Evolutionary conservation across 2,797 vertebrate species (phyloP).

Genomic region (Falco columbarius): DNA sequence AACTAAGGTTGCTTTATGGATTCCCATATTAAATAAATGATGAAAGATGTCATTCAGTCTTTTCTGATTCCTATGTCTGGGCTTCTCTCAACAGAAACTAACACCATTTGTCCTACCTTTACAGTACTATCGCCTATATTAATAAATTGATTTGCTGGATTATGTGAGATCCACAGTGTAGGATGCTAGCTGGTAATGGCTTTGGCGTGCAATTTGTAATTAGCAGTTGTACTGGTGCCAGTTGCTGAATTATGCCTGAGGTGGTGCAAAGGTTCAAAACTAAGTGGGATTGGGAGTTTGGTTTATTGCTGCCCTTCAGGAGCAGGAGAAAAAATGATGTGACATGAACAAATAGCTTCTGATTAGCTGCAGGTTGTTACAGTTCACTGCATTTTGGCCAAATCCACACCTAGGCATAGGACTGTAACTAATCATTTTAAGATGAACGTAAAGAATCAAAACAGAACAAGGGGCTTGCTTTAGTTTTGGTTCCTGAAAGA

Average conservation of each 20-base stretch:
- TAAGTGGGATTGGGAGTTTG: background rate
- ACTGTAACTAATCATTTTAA: background rate
- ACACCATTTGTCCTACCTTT: background rate
- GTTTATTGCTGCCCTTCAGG: background rate
- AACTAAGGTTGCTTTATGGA: background rate
- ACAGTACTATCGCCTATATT: background rate
- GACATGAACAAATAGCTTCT: background rate
- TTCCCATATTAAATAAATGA: background rate
- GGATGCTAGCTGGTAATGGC: background rate
- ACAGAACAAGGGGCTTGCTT: background rate
- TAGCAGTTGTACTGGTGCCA: background rate
- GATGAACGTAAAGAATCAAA: background rate
- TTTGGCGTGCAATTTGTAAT: background rate
- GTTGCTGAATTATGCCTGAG: background rate
- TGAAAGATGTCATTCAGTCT: background rate
- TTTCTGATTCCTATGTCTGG: background rate
- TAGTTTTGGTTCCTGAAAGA: background rate
- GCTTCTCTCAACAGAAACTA: background rate
- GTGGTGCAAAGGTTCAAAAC: background rate
- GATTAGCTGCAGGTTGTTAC: background rate
- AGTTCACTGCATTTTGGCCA: background rate
- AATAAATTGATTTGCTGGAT: background rate
- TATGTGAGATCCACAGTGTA: background rate
- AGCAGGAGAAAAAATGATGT: background rate
- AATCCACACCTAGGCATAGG: background rate